Evolutionary conservation across 1,140 invertebrate species (phyloP), one percentile per base, ranked within the genome.

Genomic region (Drosophila aff.): DNA sequence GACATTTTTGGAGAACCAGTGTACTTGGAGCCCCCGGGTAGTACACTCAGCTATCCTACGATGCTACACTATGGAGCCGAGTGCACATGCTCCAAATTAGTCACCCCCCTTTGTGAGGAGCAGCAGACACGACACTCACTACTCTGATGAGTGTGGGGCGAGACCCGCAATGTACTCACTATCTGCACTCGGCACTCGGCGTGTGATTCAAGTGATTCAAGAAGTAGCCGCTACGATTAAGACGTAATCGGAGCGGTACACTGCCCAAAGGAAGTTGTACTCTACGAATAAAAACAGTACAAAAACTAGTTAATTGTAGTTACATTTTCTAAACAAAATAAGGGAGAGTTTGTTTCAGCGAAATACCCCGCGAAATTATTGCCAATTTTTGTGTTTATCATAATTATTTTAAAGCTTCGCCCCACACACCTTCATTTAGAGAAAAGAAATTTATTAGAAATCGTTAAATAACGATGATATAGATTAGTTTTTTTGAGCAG

Each of bases 61-160:
- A 59, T 59, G 36, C 57, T 41, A 13, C 33, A 8, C 33, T 6
- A 2, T 53, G 26, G 28, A 38, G 28, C 21, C 43, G 38, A 69
- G 40, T 69, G 40, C 63, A 69, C 16, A 43, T 16, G 65, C 67
- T 53, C 38, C 23, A 26, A 44, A 67, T 69, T 69, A 69, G 63
- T 69, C 67, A 69, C 33, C 8, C 47, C 47, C 16, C 21, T 21
- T 23, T 28, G 57, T 58, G 57, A n/a, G 13, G 57, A n/a, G 13
- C 21, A n/a, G 13, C 21, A 26, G 55, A 16, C 23, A 26, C 49
- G 9, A 28, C 16, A 28, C 9, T 33, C 16, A 28, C 9, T 33
- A 10, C 9, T 9, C 3, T 3, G 33, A n/a, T 18, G 33, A 18
- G 33, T 53, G 52, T 23, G 3, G 13, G 7, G 13, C 8, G 52